Evolutionary conservation across 2,888 invertebrate species (phyloP).

Genomic region (Eudasyphora cyanicolor): DNA sequence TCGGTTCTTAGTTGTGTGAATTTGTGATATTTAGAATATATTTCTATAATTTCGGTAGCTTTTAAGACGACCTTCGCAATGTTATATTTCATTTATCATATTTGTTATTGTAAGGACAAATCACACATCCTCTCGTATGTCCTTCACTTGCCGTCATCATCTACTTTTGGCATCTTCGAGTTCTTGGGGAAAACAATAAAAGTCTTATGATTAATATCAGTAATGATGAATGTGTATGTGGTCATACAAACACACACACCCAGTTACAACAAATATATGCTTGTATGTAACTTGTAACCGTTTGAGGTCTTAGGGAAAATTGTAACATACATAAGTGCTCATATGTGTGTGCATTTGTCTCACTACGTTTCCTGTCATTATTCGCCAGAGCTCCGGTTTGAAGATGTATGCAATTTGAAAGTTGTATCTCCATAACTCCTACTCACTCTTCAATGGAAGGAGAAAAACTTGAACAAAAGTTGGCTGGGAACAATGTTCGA

Average conservation of each 20-base stretch:
- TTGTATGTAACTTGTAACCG: not conserved
- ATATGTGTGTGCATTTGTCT: not conserved
- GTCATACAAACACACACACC: not conserved
- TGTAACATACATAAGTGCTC: too few species aligned
- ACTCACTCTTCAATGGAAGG: not conserved
- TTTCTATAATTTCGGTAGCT: too few species aligned
- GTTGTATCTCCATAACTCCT: not conserved
- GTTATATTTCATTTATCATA: not conserved
- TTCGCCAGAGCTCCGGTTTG: not conserved
- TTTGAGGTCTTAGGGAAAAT: not conserved
- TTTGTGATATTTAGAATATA: too few species aligned
- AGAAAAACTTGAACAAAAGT: not conserved
- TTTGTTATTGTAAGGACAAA: not conserved
- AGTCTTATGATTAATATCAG: conserved; percentile 26
- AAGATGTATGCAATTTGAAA: not conserved
- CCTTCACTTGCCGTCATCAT: not conserved
- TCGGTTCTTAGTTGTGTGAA: too few species aligned
- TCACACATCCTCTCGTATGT: not conserved
- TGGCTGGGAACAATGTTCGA: not conserved
- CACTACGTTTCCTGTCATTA: conserved; percentile 17
- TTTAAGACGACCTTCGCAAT: too few species aligned
- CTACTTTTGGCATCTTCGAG: not conserved
- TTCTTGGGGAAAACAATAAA: conserved; percentile 23
- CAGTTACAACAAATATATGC: too few species aligned
- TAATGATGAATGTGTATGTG: conserved; percentile 6